Base-by-base conservation (phyloP, 1,140 invertebrate genomes). In the Cephus cinctus region DNA sequence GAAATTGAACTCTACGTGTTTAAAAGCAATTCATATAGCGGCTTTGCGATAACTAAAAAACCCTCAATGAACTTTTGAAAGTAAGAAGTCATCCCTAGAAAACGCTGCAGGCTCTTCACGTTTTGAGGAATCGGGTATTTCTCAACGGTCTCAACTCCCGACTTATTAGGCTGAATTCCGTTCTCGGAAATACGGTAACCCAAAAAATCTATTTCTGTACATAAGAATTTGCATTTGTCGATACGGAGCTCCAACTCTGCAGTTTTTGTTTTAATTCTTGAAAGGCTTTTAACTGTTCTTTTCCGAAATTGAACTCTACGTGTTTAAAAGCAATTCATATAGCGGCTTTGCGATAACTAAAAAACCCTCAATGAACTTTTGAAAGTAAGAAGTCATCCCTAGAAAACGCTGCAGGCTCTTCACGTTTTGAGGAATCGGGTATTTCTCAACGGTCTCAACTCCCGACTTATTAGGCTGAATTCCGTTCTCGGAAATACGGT, bases 1-100 rank as follows among this genome's bases (percentile, higher is more conserved):
- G 35, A 53, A 54, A 23, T 43, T 36, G 30, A 56, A 62, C 8
- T 43, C 11, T 12, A 22, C 31, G 20, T 57, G 61, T 41, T 41
- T 15, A 6, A 5, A 5, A 41, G 20, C 5, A 41, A 6, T 6
- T 41, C 39, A 11, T 41, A 21, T 9, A 41, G 21, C 15, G 39
- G 39, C 8, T 21, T 41, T 8, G 14, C 20, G 9, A 41, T 41
- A 6, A 22, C 5, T 15, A 19, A 18, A 15, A 41, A 41, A 6
- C 15, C 16, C 15, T 41, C 20, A 22, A 41, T 41, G 15, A 21
- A 41, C 21, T 14, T 32, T 22, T 15, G 12, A 9, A 41, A 41
- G 20, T 41, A 41, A 6, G 5, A 6, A 41, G 8, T 23, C 20
- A 41, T 5, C 20, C 39, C 39, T 41, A 41, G 20, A 15, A 41